Evolutionary conservation across 2,888 invertebrate species (phyloP).

Genomic region (Cacoxenus indagator): DNA sequence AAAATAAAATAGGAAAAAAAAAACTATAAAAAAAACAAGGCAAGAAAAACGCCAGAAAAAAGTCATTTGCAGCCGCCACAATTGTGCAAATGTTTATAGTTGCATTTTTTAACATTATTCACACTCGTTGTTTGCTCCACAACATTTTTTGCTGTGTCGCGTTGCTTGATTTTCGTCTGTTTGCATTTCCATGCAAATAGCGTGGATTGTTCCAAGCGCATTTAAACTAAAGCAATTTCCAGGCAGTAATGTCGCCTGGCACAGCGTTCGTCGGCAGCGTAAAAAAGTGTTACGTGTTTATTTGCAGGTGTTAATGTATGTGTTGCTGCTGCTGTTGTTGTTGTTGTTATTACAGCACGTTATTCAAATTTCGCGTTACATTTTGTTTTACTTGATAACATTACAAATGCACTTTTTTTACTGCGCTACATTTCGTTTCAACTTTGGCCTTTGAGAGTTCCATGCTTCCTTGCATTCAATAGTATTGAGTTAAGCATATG

Average conservation of each 20-base stretch:
- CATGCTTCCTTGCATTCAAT: slow-evolving; percentile 73
- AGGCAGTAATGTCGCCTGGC: not conserved
- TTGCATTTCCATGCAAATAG: slow-evolving; percentile 14
- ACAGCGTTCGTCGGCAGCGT: too few species aligned
- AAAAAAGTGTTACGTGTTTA: not conserved
- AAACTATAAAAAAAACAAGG: not conserved
- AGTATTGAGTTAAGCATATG: slow-evolving; percentile 71
- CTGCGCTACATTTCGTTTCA: not conserved
- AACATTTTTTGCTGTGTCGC: slow-evolving; percentile 5
- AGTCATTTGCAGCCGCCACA: not conserved
- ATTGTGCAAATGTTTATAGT: slow-evolving; percentile 14
- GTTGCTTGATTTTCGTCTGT: not conserved
- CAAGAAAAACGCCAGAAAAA: not conserved
- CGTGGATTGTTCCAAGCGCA: not conserved
- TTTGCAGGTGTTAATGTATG: slow-evolving; percentile 16
- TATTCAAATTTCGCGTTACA: not conserved
- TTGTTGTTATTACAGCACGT: not conserved
- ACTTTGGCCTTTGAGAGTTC: slow-evolving; percentile 69
- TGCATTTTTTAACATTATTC: slow-evolving; percentile 25
- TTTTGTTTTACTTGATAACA: not conserved
- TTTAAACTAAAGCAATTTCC: not conserved
- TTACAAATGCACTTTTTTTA: not conserved
- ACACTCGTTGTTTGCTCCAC: not conserved
- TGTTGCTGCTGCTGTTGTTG: slow-evolving; percentile 26
- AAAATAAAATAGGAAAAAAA: not conserved